Evolutionary conservation across 2,113 vertebrate species (phyloP).

Genomic region (Lanius ludovicianus): DNA sequence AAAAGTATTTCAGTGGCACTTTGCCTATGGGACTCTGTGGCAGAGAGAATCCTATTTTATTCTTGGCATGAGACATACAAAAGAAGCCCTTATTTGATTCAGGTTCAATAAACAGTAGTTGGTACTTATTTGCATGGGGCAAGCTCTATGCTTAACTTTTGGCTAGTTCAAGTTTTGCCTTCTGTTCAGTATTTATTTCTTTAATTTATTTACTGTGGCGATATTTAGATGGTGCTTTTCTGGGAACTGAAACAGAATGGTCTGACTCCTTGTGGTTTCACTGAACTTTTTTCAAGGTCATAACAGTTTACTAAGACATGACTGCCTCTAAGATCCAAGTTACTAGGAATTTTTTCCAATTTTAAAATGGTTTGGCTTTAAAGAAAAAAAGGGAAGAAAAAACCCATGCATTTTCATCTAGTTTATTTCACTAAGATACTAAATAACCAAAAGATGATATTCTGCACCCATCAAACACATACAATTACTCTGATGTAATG

Average conservation of each 20-base stretch:
- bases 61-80: neutral
- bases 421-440: neutral
- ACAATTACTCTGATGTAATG: neutral
- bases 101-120: constrained; percentile 39
- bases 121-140: neutral
- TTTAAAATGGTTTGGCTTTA: neutral
- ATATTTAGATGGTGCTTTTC: neutral
- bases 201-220: neutral
- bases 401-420: neutral
- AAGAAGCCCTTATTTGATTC: constrained; percentile 28
- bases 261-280: constrained; percentile 35
- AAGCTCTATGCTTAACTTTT: neutral
- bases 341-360: neutral
- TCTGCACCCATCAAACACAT: neutral
- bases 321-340: neutral
- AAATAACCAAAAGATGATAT: neutral
- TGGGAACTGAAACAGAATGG: neutral
- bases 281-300: constrained; percentile 17
- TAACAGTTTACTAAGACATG: neutral
- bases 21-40: constrained; percentile 3
- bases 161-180: neutral
- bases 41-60: constrained; percentile 44
- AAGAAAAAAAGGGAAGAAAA: neutral
- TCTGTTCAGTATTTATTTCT: constrained; percentile 13
- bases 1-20: constrained; percentile 22